Conservation (phyloP, 2,797 vertebrate species). For the Sylvilagus floridanus region DNA sequence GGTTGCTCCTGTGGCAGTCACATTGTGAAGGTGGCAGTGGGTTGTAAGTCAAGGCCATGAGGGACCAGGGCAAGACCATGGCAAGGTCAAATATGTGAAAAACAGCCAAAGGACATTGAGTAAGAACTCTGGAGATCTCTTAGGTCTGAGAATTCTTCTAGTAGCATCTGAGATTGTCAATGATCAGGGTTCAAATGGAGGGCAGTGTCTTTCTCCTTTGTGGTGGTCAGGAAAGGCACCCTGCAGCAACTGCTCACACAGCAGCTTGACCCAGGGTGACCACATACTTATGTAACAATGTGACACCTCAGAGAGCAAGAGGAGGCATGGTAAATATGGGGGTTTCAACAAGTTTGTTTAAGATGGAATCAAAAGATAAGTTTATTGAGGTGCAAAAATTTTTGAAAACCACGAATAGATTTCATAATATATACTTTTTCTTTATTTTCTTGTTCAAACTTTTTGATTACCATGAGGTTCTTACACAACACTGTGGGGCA, state of each 20-base stretch:
- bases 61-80: constrained; percentile 14
- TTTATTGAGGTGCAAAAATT: too few relatives aligned
- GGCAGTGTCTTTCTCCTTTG: not conserved
- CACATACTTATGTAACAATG: not conserved
- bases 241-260: not conserved
- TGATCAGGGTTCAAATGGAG: not conserved
- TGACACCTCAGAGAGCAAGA: not conserved
- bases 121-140: not conserved
- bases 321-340: not conserved
- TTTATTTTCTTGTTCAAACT: too few relatives aligned
- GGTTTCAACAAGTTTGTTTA: too few relatives aligned
- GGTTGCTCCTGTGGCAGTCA: not conserved
- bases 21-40: constrained; percentile 15
- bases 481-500: too few relatives aligned
- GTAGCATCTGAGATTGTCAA: not conserved
- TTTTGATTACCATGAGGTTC: too few relatives aligned
- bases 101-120: not conserved
- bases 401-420: too few relatives aligned
- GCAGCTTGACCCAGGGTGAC: not conserved
- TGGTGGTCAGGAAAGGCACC: not conserved
- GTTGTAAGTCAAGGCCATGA: not conserved
- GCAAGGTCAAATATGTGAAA: constrained; percentile 48
- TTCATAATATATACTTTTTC: too few relatives aligned
- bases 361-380: too few relatives aligned
- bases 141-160: constrained; percentile 6